A percentile compares a stretch with the other conserved stretches of the same genome.
These are phyloP conservation scores for Blennius ocellaris DNA, from an alignment of 2,113 vertebrate species.

Conservation along the genomic window DNA sequence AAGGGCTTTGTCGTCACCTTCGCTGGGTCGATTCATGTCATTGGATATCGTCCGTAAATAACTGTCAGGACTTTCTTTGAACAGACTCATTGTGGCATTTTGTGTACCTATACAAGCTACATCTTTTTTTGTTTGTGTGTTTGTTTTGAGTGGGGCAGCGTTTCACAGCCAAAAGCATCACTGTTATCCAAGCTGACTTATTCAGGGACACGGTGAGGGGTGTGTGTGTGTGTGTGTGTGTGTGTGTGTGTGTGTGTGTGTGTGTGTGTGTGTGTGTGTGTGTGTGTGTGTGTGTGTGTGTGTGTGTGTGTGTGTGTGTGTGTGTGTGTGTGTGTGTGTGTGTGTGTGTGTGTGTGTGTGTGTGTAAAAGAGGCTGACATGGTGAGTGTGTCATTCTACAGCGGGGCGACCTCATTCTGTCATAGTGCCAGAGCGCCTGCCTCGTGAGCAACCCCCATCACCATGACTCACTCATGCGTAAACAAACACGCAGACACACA, in stretches of 20 bases:
- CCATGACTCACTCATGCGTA: constrained; percentile 72
- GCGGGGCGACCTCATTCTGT: constrained; percentile 83
- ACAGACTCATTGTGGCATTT: constrained; percentile 20
- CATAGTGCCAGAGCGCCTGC: constrained; percentile 72
- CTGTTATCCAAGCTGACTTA: constrained; percentile 63
- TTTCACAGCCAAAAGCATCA: constrained; percentile 65
- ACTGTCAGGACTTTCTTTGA: constrained; percentile 14
- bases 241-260: constrained; percentile 25
- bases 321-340: constrained; percentile 5
- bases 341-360: constrained; percentile 10
- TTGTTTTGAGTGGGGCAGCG: constrained; percentile 55
- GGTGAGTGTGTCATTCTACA: constrained; percentile 74
- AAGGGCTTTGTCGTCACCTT: neutral
- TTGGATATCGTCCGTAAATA: constrained; percentile 24
- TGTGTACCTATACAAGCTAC: constrained; percentile 18
- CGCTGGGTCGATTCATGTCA: constrained; percentile 1
- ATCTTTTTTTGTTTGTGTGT: constrained; percentile 32
- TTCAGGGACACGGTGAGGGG: constrained; percentile 47
- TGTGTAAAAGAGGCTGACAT: constrained; percentile 48
- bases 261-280: constrained; percentile 27
- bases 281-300: constrained; percentile 25
- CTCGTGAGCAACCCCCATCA: constrained; percentile 67
- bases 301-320: constrained; percentile 9
- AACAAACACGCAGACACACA: constrained; percentile 60
- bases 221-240: constrained; percentile 26